Base-by-base conservation (phyloP, 2,113 vertebrate genomes). In the Antigone vipio region DNA sequence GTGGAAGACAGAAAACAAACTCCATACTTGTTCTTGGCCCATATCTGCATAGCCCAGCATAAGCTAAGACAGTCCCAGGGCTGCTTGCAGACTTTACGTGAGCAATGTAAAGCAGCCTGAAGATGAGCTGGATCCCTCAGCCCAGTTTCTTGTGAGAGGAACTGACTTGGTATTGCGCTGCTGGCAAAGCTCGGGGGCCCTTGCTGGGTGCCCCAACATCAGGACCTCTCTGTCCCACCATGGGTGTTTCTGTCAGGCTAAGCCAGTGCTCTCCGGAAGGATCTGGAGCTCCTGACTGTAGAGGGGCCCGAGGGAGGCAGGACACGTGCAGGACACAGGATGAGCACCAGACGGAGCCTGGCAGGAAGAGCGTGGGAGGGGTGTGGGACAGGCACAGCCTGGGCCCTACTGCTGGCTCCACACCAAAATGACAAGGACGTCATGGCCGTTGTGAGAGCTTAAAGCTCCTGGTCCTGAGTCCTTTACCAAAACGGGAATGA, bases 111-210 rank as follows among this genome's bases (percentile, higher is more conserved):
- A 0, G 0, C 19, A 74, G 40, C 49, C 44, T 76, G 72, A 67
- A 84, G 63, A 29, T 23, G n/a, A 50, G 12, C 3, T 0, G 12
- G 27, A 55, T 83, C 26, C n/a, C 56, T 84, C 5, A 1, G 35
- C 14, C 23, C 71, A 5, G 19, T 56, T 85, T 74, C 21, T 60
- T 35, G 30, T 53, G 69, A 74, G 24, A 66, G 27, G 56, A 66
- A 35, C 1, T 2, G 32, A 2, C 12, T 26, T 64, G n/a, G 6
- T n/a, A 0, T 14, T 3, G 53, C 3, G 2, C 78, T 80, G 55
- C 40, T 56, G 42, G 47, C 4, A 7, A 17, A 52, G 58, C 52
- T 32, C 4, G 4, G 24, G 15, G 30, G 4, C 29, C 29, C 16
- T 77, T 0, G 0, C 64, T 53, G 45, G 20, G 15, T 6, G 1